A percentile compares a stretch with the other conserved stretches of the same genome.
These are phyloP conservation scores for Pitangus sulphuratus DNA, from an alignment of 2,797 vertebrate genomes.

Conservation along the genomic window DNA sequence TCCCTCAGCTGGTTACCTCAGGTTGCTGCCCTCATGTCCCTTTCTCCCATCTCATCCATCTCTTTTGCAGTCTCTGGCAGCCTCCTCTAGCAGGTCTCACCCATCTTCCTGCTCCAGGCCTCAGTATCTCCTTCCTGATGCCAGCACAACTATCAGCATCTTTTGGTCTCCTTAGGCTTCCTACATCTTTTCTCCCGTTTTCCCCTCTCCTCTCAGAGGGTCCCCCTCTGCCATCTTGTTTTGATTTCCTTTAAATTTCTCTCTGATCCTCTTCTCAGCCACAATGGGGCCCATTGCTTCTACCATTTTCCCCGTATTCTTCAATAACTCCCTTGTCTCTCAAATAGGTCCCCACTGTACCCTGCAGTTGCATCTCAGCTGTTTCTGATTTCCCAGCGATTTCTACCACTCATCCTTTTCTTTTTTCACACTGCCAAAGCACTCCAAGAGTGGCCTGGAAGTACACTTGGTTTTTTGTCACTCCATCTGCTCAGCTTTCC, in stretches of 20 bases:
- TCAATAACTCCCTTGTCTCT: background rate
- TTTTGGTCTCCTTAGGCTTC: background rate
- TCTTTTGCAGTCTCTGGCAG: background rate
- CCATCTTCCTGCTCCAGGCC: background rate
- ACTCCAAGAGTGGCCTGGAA: background rate
- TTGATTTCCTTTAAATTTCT: background rate
- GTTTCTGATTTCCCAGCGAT: background rate
- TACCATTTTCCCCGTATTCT: background rate
- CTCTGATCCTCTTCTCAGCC: background rate
- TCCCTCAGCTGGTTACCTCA: background rate
- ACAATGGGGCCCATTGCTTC: background rate
- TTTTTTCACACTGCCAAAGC: background rate
- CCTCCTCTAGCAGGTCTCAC: background rate
- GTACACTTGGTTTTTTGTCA: constrained; percentile 15
- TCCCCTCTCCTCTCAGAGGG: background rate
- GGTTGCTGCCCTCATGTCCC: background rate
- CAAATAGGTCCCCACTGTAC: background rate
- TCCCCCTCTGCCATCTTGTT: background rate
- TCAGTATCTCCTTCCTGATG: background rate
- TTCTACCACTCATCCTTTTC: background rate
- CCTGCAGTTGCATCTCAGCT: background rate
- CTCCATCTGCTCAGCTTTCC: constrained; percentile 43
- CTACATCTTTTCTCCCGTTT: background rate
- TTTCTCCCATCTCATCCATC: background rate
- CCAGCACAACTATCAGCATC: background rate